Conservation (phyloP, 2,113 vertebrate species). For the Megalops atlanticus region DNA sequence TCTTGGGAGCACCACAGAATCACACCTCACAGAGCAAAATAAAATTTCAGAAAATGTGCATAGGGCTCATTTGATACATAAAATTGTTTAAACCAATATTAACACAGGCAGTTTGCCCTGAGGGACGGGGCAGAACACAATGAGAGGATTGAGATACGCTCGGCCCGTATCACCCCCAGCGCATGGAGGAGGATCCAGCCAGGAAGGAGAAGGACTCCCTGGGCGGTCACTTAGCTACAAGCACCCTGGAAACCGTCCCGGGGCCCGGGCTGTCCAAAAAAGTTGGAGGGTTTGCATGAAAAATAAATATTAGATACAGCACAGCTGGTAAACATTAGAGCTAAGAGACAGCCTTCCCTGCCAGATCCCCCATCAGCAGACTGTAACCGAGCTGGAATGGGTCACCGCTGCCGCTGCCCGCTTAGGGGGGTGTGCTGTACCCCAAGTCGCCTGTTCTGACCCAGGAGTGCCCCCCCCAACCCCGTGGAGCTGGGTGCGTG, state of each 20-base stretch:
- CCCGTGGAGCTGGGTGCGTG: no score
- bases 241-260: constrained; percentile 38
- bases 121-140: constrained; percentile 15
- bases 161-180: constrained; percentile 11
- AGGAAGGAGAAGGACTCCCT: constrained; percentile 34
- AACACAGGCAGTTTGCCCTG: constrained; percentile 38
- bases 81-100: constrained; percentile 34
- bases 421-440: no score
- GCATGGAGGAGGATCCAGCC: constrained; percentile 16
- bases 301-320: constrained; percentile 53
- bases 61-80: constrained; percentile 36
- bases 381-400: constrained; percentile 1
- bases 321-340: constrained; percentile 66
- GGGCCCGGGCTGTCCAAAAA: background rate
- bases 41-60: constrained; percentile 39
- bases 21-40: background rate
- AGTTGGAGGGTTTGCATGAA: constrained; percentile 40
- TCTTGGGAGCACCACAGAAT: background rate
- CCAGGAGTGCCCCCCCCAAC: no score
- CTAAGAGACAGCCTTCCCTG: constrained; percentile 49
- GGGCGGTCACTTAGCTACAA: constrained; percentile 23
- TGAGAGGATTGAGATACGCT: constrained; percentile 37
- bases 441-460: no score
- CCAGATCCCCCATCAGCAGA: constrained; percentile 50
- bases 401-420: background rate